Conservation (phyloP, 2,888 invertebrate species). For the Phasia obesa region DNA sequence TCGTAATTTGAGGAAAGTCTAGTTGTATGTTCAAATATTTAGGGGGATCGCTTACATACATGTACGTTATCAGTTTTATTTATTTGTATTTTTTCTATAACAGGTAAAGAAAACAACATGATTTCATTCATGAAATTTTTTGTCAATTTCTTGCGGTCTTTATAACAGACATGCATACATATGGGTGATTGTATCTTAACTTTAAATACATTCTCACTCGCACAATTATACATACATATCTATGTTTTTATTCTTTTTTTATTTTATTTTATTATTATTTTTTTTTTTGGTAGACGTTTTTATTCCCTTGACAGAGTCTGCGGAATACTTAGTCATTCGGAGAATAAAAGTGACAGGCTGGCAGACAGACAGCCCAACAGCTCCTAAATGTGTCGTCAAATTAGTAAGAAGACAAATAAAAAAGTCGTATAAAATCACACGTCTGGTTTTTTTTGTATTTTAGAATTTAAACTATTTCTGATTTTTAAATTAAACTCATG, state of each 20-base stretch:
- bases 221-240: no score
- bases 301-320: slow-evolving; percentile 64
- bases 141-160: background rate
- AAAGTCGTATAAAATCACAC: background rate
- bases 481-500: slow-evolving; percentile 33
- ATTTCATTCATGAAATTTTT: slow-evolving; percentile 64
- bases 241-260: background rate
- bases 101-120: slow-evolving; percentile 21
- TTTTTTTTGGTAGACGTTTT: slow-evolving; percentile 13
- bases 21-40: no score
- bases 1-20: no score
- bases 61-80: no score
- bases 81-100: background rate
- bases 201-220: background rate
- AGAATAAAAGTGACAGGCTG: slow-evolving; percentile 21
- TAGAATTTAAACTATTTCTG: slow-evolving; percentile 32
- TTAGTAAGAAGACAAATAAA: slow-evolving; percentile 18
- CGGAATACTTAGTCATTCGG: slow-evolving; percentile 32
- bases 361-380: no score
- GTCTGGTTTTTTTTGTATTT: slow-evolving; percentile 52
- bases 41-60: no score
- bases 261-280: background rate
- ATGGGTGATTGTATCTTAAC: no score
- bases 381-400: slow-evolving; percentile 49
- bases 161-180: background rate